phyloP scores from a whole-genome alignment of 2,797 vertebrate genomes.

The Eurystomus glaucurus region DNA sequence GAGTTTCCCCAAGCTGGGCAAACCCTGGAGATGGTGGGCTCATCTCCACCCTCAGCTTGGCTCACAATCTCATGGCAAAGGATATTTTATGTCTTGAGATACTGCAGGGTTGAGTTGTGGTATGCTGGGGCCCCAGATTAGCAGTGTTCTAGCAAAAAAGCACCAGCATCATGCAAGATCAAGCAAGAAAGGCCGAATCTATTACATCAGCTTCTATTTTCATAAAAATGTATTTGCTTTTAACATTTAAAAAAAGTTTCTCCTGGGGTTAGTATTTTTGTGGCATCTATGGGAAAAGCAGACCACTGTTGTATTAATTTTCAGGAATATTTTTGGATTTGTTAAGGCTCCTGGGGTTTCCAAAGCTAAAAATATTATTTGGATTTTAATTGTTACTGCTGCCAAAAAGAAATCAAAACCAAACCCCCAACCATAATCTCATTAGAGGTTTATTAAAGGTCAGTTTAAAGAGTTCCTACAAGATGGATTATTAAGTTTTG shows the following conservation, averaged over 20 bases:
- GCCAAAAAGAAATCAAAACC: slow-evolving; percentile 18
- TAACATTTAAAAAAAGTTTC: neutral
- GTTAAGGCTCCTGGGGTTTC: neutral
- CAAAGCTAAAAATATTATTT: neutral
- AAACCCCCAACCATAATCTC: neutral
- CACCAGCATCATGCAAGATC: accelerated
- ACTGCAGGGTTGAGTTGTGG: neutral
- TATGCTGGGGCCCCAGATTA: neutral
- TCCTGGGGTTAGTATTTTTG: slow-evolving; percentile 17
- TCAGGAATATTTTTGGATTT: slow-evolving; percentile 55
- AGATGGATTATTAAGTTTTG: neutral
- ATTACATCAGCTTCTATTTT: slow-evolving; percentile 21
- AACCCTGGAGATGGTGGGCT: neutral
- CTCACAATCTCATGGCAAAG: accelerated
- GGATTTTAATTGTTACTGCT: neutral
- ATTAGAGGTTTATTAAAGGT: neutral
- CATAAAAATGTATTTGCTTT: neutral
- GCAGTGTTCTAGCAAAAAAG: neutral
- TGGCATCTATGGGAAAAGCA: slow-evolving; percentile 5
- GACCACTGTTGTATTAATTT: neutral
- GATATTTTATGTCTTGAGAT: neutral
- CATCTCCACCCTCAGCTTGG: neutral
- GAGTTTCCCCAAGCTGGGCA: neutral
- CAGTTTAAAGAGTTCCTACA: neutral
- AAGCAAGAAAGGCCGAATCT: slow-evolving; percentile 14